Evolutionary conservation across 2,113 vertebrate genomes (phyloP).

Genomic region (Chlamydotis undulata): DNA sequence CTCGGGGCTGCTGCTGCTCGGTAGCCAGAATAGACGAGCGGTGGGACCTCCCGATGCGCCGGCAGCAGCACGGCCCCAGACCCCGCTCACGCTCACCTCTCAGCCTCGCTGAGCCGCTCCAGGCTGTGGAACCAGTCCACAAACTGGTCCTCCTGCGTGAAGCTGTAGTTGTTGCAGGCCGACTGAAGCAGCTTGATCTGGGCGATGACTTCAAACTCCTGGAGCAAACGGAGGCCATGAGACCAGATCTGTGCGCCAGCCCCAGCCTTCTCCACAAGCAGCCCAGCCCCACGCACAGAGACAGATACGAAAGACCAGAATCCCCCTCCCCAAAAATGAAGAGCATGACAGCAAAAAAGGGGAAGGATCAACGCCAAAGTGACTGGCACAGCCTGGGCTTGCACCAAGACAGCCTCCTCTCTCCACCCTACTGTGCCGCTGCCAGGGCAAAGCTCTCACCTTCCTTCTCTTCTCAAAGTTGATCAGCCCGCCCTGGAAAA

Average conservation of each 20-base stretch:
- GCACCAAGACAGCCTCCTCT: background rate
- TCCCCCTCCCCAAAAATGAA: background rate
- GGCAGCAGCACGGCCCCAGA: fast-evolving
- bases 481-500: constrained; percentile 88
- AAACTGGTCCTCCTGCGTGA: constrained; percentile 84
- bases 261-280: background rate
- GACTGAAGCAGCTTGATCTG: constrained; percentile 97
- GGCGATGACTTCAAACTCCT: constrained; percentile 97
- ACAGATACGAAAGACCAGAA: background rate
- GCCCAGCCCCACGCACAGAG: background rate
- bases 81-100: constrained; percentile 78
- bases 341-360: background rate
- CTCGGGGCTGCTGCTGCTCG: background rate
- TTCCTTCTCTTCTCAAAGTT: constrained; percentile 98
- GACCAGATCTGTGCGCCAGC: background rate
- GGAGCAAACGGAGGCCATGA: background rate
- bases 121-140: constrained; percentile 87
- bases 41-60: fast-evolving
- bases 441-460: constrained; percentile 73
- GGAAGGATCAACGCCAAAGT: background rate
- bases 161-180: constrained; percentile 96
- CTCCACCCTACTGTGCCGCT: background rate
- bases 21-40: fast-evolving
- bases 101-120: constrained; percentile 88
- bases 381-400: background rate